Conservation (phyloP, 2,888 invertebrate genomes). For the Rutpela maculata region DNA sequence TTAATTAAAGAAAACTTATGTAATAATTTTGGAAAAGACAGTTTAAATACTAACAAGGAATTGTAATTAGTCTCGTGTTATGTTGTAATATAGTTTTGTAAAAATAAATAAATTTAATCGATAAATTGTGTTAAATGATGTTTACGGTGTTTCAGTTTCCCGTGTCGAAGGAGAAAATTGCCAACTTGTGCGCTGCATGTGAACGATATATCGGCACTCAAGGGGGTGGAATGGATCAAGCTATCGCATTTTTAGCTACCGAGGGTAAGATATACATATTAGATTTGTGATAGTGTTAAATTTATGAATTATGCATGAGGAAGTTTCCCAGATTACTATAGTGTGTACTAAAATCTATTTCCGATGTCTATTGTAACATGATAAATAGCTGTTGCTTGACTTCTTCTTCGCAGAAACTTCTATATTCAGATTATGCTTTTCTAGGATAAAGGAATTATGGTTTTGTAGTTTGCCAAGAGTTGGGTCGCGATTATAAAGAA, state of each 20-base stretch:
- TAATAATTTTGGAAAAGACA: too few species aligned
- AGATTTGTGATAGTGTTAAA: constrained; percentile 60
- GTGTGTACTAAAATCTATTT: constrained; percentile 31
- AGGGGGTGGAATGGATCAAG: constrained; percentile 99
- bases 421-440: constrained; percentile 34
- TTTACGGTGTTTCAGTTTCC: constrained; percentile 62
- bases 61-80: neutral
- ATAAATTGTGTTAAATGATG: too few species aligned
- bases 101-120: too few species aligned
- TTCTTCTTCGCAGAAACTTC: constrained; percentile 21
- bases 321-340: neutral
- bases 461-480: constrained; percentile 27
- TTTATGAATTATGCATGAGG: constrained; percentile 63
- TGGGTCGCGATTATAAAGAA: constrained; percentile 8
- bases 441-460: constrained; percentile 25
- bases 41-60: too few species aligned
- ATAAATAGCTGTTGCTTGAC: constrained; percentile 26
- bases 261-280: constrained; percentile 75
- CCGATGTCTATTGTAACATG: constrained; percentile 28
- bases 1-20: too few species aligned
- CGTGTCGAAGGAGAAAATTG: constrained; percentile 76
- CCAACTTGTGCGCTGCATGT: constrained; percentile 90
- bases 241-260: constrained; percentile 94
- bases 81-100: neutral
- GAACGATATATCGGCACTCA: constrained; percentile 97